Percentiles rank a stretch among this genome's conserved stretches.
These are phyloP conservation scores for Andrena haemorrhoa DNA, from an alignment of 2,888 invertebrate species.

Conservation along the genomic window DNA sequence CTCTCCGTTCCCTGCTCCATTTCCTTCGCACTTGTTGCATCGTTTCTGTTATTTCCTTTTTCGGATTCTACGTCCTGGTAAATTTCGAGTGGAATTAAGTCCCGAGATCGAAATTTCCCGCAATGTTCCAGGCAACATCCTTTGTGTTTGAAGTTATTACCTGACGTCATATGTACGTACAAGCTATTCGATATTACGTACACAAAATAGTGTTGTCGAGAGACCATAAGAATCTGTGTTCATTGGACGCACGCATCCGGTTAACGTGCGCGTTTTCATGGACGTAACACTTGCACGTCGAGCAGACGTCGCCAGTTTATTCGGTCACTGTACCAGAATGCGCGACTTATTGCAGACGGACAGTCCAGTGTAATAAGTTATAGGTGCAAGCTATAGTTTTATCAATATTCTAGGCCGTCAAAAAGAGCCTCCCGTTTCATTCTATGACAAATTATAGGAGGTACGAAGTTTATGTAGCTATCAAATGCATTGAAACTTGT, in stretches of 20 bases:
- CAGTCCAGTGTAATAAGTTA: no score
- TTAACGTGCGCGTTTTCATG: conserved; percentile 18
- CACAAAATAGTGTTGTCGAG: conserved; percentile 28
- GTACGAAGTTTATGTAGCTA: no score
- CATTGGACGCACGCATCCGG: background rate
- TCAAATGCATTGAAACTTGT: no score
- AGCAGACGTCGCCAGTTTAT: background rate
- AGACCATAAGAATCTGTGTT: conserved; percentile 3
- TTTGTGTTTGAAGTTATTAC: conserved; percentile 15
- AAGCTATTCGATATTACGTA: conserved; percentile 50
- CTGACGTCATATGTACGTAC: conserved; percentile 36
- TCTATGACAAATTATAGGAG: no score
- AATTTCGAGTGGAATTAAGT: background rate
- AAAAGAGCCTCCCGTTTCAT: no score
- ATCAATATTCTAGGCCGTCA: no score
- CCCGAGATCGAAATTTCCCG: background rate
- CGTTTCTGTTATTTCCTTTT: no score
- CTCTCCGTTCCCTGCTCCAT: no score
- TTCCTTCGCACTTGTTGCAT: no score
- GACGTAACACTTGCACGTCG: background rate
- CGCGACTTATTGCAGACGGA: background rate
- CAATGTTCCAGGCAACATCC: background rate
- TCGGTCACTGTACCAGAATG: conserved; percentile 2
- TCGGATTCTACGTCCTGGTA: background rate
- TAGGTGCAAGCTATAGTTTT: no score